These are phyloP conservation scores for Pseudotriccus pelzelni DNA, from an alignment of 2,797 vertebrate genomes.

Conservation along the genomic window DNA sequence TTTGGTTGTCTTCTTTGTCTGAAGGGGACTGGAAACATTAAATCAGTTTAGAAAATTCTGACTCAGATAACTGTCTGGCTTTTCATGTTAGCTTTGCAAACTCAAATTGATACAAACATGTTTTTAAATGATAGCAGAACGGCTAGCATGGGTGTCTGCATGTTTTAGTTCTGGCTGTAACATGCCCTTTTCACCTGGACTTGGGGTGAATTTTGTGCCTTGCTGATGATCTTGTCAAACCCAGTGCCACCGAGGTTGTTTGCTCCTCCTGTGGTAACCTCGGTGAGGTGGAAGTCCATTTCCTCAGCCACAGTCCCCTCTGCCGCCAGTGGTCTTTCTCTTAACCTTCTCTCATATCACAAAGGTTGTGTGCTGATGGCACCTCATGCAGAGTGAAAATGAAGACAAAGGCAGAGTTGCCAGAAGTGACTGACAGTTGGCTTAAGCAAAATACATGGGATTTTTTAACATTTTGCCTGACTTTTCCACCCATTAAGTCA, in stretches of 20 bases:
- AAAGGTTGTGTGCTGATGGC: neutral
- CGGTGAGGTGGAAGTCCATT: neutral
- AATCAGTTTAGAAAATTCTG: neutral
- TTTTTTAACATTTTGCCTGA: neutral
- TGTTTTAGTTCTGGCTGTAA: neutral
- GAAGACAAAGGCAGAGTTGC: neutral
- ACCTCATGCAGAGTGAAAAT: neutral
- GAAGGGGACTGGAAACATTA: neutral
- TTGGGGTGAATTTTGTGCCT: neutral
- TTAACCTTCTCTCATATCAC: neutral
- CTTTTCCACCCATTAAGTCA: neutral
- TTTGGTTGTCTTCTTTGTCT: neutral
- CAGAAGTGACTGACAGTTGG: neutral
- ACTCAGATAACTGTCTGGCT: neutral
- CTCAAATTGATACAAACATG: accelerated
- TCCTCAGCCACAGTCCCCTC: neutral
- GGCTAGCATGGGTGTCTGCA: neutral
- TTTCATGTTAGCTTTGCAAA: neutral
- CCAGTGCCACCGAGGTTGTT: neutral
- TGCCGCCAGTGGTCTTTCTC: neutral
- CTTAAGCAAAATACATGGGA: neutral
- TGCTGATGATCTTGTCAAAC: neutral
- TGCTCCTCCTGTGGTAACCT: neutral
- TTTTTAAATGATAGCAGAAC: neutral
- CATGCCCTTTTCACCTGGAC: neutral